Percentiles rank a stretch among this genome's conserved stretches.
These are phyloP conservation scores for Catharus bicknelli DNA, from an alignment of 2,113 vertebrate genomes.

Conservation along the genomic window DNA sequence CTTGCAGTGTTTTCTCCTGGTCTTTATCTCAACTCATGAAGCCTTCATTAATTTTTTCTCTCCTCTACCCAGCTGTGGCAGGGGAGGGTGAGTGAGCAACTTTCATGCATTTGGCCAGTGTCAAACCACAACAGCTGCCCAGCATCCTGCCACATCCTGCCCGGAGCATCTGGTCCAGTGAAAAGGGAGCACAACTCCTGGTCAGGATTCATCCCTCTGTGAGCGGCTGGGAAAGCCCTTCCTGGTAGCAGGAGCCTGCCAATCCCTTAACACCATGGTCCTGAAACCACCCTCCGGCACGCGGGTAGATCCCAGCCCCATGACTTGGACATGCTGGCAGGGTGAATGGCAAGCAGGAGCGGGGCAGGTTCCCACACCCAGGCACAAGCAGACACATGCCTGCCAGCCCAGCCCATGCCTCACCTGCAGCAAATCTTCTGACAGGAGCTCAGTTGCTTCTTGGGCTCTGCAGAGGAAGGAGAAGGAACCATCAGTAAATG, in stretches of 20 bases:
- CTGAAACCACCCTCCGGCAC: neutral
- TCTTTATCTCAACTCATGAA: neutral
- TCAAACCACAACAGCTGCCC: neutral
- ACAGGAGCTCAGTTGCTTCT: conserved; percentile 90
- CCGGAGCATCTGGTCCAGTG: neutral
- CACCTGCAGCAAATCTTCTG: conserved; percentile 89
- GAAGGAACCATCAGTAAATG: neutral
- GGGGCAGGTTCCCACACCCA: neutral
- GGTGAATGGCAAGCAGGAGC: neutral
- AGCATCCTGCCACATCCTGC: neutral
- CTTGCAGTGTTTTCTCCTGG: neutral
- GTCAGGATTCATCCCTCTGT: neutral
- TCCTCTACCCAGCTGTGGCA: neutral
- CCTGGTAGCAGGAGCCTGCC: neutral
- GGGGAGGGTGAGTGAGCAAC: neutral
- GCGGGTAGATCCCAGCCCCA: neutral
- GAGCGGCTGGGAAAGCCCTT: neutral
- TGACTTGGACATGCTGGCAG: neutral
- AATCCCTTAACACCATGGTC: neutral
- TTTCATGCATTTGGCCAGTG: accelerated
- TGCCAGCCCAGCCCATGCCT: conserved; percentile 4
- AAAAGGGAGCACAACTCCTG: neutral
- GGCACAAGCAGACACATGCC: conserved; percentile 39
- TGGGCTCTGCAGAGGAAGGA: conserved; percentile 77
- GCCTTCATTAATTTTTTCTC: neutral